phyloP scores from a whole-genome alignment of 2,888 invertebrate species.

The Drosophila neoperkinsi region DNA sequence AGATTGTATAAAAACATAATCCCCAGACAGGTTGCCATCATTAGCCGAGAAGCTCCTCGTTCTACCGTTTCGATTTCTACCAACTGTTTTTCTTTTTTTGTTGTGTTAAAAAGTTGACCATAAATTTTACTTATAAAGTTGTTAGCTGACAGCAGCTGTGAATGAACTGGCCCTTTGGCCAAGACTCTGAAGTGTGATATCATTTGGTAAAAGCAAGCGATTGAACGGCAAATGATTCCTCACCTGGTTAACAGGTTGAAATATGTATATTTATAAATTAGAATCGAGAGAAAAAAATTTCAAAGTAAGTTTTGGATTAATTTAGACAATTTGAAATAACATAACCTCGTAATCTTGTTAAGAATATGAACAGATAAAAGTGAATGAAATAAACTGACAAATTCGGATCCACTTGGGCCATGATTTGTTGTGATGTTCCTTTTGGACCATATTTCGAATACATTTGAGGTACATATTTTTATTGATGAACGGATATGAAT shows the following conservation, averaged over 20 bases:
- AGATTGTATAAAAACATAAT: conserved; percentile 72
- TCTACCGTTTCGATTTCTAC: conserved; percentile 52
- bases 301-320: not conserved
- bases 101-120: conserved; percentile 48
- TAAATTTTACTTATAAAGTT: conserved; percentile 77
- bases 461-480: not conserved
- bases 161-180: conserved; percentile 53
- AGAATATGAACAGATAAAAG: not conserved
- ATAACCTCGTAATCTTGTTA: not conserved
- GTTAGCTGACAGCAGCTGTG: conserved; percentile 71
- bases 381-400: not conserved
- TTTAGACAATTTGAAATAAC: not conserved
- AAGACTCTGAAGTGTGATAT: conserved; percentile 35
- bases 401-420: not conserved
- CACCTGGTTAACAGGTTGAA: conserved; percentile 18
- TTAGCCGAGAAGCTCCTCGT: conserved; percentile 35
- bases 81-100: conserved; percentile 27
- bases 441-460: not conserved
- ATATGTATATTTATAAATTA: conserved; percentile 27
- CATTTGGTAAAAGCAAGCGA: conserved; percentile 27
- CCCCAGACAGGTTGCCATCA: conserved; percentile 66
- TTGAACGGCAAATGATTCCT: conserved; percentile 9
- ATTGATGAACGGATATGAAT: not conserved
- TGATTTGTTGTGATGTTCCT: not conserved
- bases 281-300: not conserved